Evolutionary conservation across 2,113 vertebrate genomes (phyloP), one percentile per base, ranked within the genome.

Genomic region (Mugil cephalus): DNA sequence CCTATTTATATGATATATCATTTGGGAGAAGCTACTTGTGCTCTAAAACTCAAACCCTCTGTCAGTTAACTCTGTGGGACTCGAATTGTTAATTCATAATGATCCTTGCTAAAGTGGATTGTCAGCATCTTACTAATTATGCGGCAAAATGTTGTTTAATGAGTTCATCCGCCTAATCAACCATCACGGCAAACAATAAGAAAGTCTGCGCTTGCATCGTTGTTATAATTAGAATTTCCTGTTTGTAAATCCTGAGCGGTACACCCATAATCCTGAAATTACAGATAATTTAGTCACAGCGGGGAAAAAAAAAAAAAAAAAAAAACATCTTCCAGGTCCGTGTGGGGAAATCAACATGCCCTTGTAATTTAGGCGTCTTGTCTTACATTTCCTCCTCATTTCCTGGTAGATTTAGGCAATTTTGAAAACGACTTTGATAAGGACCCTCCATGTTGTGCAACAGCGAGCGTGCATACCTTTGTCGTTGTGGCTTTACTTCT

Each of bases 71-170:
- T 65, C 21, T 67, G 24, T 55, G 24, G 14, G 17, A 36, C 38
- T 62, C 24, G 0, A 71, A 58, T 53, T 24, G 30, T 76, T 48
- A 58, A 72, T 66, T 71, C 17, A 13, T 60, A 72, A 80, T 75
- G 40, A 65, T 53, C 45, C 54, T 47, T 30, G 11, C 69, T 68
- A 62, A 84, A 79, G 13, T 64, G 35, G n/a, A 74, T 66, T 55
- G 70, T 78, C 65, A 73, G 82, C 69, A 84, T 77, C 52, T 68
- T 78, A 40, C 53, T 78, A 82, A 84, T 87, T 75, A 77, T 39
- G 50, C 40, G 39, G 76, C 55, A 46, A 77, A 78, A 78, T 72
- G 38, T 62, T 74, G 52, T 85, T 71, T 74, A 84, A 78, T 82
- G 35, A 85, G 62, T 80, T 71, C 54, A 77, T 75, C 54, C 58